These are phyloP conservation scores for Apis dorsata DNA, from an alignment of 1,140 invertebrate genomes.

Conservation along the genomic window DNA sequence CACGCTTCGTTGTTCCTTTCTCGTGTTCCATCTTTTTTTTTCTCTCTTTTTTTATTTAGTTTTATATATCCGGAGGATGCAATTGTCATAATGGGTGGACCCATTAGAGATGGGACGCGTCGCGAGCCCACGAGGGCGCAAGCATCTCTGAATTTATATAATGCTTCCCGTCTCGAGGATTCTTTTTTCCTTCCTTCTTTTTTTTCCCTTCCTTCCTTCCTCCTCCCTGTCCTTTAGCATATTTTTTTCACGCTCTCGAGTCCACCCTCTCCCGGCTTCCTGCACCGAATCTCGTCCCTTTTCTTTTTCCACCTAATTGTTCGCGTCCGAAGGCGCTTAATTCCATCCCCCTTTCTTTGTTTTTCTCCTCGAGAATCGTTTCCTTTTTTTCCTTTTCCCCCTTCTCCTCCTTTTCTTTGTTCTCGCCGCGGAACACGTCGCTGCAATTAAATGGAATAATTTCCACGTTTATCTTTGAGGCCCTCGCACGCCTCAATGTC, in stretches of 20 bases:
- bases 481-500: too few relatives aligned
- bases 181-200: conserved; percentile 12
- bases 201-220: not conserved
- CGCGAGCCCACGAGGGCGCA: conserved; percentile 22
- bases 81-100: conserved; percentile 73
- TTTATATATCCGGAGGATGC: conserved; percentile 65
- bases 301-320: conserved; percentile 50
- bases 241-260: conserved; percentile 40
- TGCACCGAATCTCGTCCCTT: conserved; percentile 10
- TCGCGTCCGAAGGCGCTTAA: conserved; percentile 40
- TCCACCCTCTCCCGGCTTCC: conserved; percentile 21
- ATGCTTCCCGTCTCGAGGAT: conserved; percentile 59
- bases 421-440: conserved; percentile 5
- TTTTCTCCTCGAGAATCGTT: not conserved
- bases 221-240: conserved; percentile 32
- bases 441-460: conserved; percentile 17
- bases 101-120: conserved; percentile 61
- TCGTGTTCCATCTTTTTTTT: not conserved
- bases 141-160: conserved; percentile 61
- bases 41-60: conserved; percentile 45
- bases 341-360: not conserved
- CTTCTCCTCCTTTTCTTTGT: not conserved
- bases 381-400: not conserved
- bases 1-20: conserved; percentile 17
- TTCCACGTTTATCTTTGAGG: not conserved